Conservation (phyloP, 2,113 vertebrate species). For the Podilymbus podiceps region DNA sequence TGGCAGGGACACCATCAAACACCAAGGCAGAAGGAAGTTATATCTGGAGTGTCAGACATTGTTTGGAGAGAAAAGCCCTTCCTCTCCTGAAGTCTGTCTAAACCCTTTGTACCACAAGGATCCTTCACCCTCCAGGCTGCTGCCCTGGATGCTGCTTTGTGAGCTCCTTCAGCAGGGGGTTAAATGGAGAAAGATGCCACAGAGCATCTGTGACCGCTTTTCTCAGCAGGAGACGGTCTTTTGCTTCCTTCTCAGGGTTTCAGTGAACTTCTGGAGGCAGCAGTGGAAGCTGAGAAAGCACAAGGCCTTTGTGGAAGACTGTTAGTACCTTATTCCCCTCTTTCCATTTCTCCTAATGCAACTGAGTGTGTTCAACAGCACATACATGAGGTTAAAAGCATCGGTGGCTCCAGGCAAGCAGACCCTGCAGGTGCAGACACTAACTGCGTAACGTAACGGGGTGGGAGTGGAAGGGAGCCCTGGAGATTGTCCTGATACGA, state of each 20-base stretch:
- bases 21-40: not conserved
- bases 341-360: not conserved
- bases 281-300: not conserved
- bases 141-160: not conserved
- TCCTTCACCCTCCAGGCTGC: not conserved
- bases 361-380: not conserved
- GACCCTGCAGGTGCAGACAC: not conserved
- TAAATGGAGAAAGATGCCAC: not conserved
- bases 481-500: not conserved
- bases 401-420: fast-evolving
- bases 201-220: not conserved
- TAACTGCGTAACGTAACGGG: fast-evolving
- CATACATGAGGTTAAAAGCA: not conserved
- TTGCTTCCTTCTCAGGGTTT: not conserved
- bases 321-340: not conserved
- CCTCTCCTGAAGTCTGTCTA: not conserved
- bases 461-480: not conserved
- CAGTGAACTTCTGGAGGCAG: not conserved
- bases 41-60: not conserved
- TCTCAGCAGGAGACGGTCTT: not conserved
- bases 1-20: not conserved
- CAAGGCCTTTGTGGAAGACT: not conserved
- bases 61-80: not conserved
- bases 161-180: not conserved
- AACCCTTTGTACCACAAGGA: not conserved